These are phyloP conservation scores for Epistrophe eligans DNA, from an alignment of 2,888 invertebrate species.

Conservation along the genomic window DNA sequence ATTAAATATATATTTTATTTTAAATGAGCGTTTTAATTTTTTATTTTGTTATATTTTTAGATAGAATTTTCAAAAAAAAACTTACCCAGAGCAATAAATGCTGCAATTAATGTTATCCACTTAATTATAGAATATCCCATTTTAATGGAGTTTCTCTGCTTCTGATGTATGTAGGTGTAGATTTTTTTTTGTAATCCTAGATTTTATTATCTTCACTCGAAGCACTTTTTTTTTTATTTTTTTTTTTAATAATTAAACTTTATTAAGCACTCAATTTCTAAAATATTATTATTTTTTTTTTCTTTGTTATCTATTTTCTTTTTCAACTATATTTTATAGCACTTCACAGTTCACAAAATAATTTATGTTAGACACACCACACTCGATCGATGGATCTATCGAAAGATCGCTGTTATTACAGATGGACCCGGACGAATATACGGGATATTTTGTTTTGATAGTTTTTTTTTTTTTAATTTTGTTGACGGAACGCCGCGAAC, in stretches of 20 bases:
- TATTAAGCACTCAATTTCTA: constrained; percentile 17
- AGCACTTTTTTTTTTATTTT: constrained; percentile 22
- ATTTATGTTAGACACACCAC: constrained; percentile 44
- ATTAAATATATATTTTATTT: neutral
- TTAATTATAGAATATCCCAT: constrained; percentile 81
- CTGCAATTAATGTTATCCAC: constrained; percentile 82
- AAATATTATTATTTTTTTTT: neutral
- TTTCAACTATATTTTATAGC: constrained; percentile 13
- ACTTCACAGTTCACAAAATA: constrained; percentile 39
- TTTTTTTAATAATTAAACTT: constrained; percentile 3
- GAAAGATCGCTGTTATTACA: constrained; percentile 54
- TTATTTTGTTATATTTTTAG: neutral
- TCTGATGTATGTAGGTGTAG: neutral
- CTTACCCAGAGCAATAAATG: constrained; percentile 81
- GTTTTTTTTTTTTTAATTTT: no score
- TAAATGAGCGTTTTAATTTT: neutral
- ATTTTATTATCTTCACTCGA: constrained; percentile 45
- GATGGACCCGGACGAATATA: constrained; percentile 41
- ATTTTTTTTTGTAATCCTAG: neutral
- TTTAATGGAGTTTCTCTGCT: constrained; percentile 70
- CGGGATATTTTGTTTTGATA: constrained; percentile 37
- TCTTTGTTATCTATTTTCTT: constrained; percentile 49
- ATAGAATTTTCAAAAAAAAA: constrained; percentile 25
- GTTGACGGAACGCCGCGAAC: constrained; percentile 60
- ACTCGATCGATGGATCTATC: constrained; percentile 63